Evolutionary conservation across 2,797 vertebrate species (phyloP).

Genomic region (Hoplostethus atlanticus): DNA sequence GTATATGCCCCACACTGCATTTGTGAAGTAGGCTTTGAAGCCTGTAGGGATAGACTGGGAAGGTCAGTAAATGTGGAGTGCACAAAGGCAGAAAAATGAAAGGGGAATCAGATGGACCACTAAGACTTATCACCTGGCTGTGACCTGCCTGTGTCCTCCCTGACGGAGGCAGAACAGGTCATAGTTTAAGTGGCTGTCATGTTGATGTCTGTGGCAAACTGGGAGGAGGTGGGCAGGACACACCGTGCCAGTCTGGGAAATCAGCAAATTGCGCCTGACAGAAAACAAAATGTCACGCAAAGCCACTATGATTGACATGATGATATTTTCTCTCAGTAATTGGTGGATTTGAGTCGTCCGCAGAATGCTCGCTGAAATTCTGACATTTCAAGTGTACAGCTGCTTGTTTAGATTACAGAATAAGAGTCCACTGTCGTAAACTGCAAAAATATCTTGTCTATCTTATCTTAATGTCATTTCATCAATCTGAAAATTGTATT

Average conservation of each 20-base stretch:
- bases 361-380: too few relatives aligned
- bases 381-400: conserved; percentile 4
- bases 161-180: conserved; percentile 52
- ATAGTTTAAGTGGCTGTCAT: conserved; percentile 71
- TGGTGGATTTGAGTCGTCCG: not conserved
- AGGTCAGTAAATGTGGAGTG: conserved; percentile 76
- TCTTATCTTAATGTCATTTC: not conserved
- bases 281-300: conserved; percentile 29
- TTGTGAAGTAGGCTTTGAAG: conserved; percentile 46
- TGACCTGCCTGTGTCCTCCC: conserved; percentile 54
- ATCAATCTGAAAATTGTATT: too few relatives aligned
- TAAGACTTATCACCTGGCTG: conserved; percentile 63
- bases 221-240: conserved; percentile 14
- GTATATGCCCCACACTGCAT: conserved; percentile 26
- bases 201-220: conserved; percentile 45
- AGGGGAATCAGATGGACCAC: conserved; percentile 55
- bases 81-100: conserved; percentile 74
- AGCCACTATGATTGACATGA: not conserved
- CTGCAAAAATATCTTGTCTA: not conserved
- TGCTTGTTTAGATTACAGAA: not conserved
- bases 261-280: conserved; percentile 26
- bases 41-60: conserved; percentile 59
- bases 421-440: not conserved
- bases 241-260: conserved; percentile 3
- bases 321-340: not conserved